These are phyloP conservation scores for Mesodorylaimus sp. DNA, from an alignment of 2,888 invertebrate genomes.

Conservation along the genomic window DNA sequence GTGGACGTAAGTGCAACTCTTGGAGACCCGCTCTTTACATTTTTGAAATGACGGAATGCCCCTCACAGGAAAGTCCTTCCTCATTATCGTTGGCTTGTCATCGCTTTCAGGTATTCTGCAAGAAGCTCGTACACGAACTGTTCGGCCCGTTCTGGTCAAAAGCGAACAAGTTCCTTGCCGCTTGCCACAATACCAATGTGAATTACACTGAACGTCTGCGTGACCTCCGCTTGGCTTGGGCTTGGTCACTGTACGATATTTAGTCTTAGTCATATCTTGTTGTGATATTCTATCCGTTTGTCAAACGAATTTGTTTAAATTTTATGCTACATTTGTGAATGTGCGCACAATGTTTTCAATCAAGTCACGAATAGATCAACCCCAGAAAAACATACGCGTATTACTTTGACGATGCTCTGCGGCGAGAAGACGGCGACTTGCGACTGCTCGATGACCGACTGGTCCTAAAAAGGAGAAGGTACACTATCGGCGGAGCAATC, in stretches of 20 bases:
- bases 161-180: slow-evolving; percentile 25
- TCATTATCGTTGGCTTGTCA: not conserved
- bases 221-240: slow-evolving; percentile 24
- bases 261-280: slow-evolving; percentile 11
- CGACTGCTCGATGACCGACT: too few relatives aligned
- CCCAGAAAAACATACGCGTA: too few relatives aligned
- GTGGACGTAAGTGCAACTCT: slow-evolving; percentile 19
- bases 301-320: too few relatives aligned
- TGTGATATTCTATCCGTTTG: not conserved
- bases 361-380: too few relatives aligned
- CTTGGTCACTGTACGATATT: slow-evolving; percentile 26
- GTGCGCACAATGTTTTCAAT: too few relatives aligned
- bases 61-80: too few relatives aligned
- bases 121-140: slow-evolving; percentile 24
- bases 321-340: too few relatives aligned
- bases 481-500: too few relatives aligned
- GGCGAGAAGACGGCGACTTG: too few relatives aligned
- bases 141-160: slow-evolving; percentile 28
- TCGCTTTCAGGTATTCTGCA: slow-evolving; percentile 25
- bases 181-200: slow-evolving; percentile 21
- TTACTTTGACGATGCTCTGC: too few relatives aligned
- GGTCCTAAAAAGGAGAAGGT: too few relatives aligned
- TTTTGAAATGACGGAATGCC: not conserved
- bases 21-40: not conserved
- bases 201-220: slow-evolving; percentile 21